Base-by-base conservation (phyloP, 2,888 invertebrate genomes). In the Cancer borealis region DNA sequence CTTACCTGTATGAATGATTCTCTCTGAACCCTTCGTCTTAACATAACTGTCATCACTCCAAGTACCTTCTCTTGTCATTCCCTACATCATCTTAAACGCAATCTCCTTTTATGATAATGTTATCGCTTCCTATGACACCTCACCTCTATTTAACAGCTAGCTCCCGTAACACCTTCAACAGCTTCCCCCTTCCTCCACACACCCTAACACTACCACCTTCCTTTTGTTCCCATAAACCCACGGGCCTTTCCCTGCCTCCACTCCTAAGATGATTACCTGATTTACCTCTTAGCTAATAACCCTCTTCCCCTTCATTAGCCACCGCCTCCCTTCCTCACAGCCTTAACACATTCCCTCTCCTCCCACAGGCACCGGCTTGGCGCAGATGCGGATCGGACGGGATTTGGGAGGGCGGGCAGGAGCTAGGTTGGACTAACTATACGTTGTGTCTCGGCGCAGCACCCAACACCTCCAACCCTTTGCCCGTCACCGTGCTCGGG, bases 341-440 rank as follows among this genome's bases (percentile, higher is more conserved):
- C 46, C 60, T 60, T 39, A 39, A 45, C 66, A 21, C 54, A 6
- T 30, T 66, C 10, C 73, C 30, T 60, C 12, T 92, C 45, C 21
- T 66, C 30, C 47, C 17, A n/a, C 93, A 93, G 88, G 89, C 45
- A 0, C 46, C 21, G 46, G 88, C 93, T 30, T 54, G n/a, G 49
- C 90, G 91, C 4, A 14, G 46, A 39, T 93, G 92, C n/a, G 89
- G 88, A 2, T 66, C 84, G 45, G 84, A 93, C 30, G 92, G 92
- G 47, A 17, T 26, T 30, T 93, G 92, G 92, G 92, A 54, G n/a
- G 92, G 92, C 17, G 92, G 92, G 4, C 46, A 46, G 49, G 92
- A 47, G 66, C 47, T 47, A 30, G 94, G 92, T 26, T 94, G 94
- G 94, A 94, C 90, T 87, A 94, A 94, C 92, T 94, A 73, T n/a